Evolutionary conservation across 2,888 invertebrate genomes (phyloP), one percentile per base, ranked within the genome.

Genomic region (Pyrrhosoma nymphula): DNA sequence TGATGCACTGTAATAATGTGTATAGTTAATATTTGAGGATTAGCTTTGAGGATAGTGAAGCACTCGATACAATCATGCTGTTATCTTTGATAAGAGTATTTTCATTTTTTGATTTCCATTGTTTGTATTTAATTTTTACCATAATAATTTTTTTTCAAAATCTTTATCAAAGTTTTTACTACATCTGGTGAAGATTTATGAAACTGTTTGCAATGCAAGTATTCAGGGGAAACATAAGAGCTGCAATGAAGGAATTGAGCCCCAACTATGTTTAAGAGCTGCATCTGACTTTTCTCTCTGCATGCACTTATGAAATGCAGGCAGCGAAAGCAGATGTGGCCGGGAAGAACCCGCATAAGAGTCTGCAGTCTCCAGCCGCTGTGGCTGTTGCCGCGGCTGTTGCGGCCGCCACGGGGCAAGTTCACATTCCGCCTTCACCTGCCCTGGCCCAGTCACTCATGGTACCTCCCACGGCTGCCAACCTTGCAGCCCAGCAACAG

Each of bases 251-350:
- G 47, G 47, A 47, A 47, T 4, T 47, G 47, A 47, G 47, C 47
- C 2, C 47, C 2, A 47, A 47, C 47, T 47, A 47, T 47, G 47
- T 47, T 4, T 47, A 8, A 47, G 47, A 47, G 47, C 47, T n/a
- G n/a, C n/a, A n/a, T n/a, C n/a, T 8, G 8, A 47, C 47, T 8
- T 47, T 47, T 8, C 8, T 47, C 16, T 12, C 16, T 69, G 20
- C 12, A 26, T 69, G 69, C n/a, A n/a, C 69, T 26, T 82, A 18
- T 35, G 82, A 1, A 35, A 35, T 82, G 18, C 69, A 93, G 93
- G 93, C 93, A 93, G 93, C 93, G 47, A 93, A 93, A 69, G 93
- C 93, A 75, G 93, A 93, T n/a, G 75, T 93, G 39, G 93, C 93
- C 10, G 93, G 93, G 69, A 93, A 93, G 93, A 93, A 93, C 20